Evolutionary conservation across 2,888 invertebrate genomes (phyloP).

Genomic region (Lithophane socia): DNA sequence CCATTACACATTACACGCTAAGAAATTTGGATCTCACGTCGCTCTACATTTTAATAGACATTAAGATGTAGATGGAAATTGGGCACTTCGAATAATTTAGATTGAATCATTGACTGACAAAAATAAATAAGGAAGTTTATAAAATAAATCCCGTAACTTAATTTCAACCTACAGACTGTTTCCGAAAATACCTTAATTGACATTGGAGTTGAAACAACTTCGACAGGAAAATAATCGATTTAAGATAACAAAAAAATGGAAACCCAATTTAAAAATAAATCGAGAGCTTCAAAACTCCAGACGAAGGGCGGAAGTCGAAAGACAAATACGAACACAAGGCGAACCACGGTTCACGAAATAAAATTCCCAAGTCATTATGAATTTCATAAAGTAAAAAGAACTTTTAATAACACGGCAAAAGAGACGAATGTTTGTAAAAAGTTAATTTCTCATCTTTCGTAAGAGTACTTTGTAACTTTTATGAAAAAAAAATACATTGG

Average conservation of each 20-base stretch:
- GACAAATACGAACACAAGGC: conserved; percentile 59
- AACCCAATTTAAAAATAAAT: conserved; percentile 56
- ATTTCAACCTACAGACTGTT: neutral
- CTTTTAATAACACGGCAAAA: conserved; percentile 73
- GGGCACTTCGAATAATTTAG: neutral
- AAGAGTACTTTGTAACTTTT: conserved; percentile 69
- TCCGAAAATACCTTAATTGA: conserved; percentile 13
- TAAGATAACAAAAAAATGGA: conserved; percentile 42
- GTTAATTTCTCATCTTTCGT: conserved; percentile 74
- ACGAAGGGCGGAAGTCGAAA: conserved; percentile 55
- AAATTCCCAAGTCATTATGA: conserved; percentile 73
- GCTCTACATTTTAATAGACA: neutral
- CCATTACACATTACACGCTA: neutral
- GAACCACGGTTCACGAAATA: conserved; percentile 64
- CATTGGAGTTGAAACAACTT: conserved; percentile 22
- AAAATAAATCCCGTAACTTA: conserved; percentile 11
- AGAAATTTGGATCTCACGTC: neutral
- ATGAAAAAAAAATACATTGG: conserved; percentile 60
- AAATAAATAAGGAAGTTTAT: conserved; percentile 1
- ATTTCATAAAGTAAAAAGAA: conserved; percentile 71
- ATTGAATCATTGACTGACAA: neutral
- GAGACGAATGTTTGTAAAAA: conserved; percentile 75
- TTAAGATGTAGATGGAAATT: neutral
- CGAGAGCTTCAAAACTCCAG: conserved; percentile 28
- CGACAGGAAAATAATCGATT: conserved; percentile 42